These are phyloP conservation scores for Pachycephala philippinensis DNA, from an alignment of 2,113 vertebrate genomes.

Conservation along the genomic window DNA sequence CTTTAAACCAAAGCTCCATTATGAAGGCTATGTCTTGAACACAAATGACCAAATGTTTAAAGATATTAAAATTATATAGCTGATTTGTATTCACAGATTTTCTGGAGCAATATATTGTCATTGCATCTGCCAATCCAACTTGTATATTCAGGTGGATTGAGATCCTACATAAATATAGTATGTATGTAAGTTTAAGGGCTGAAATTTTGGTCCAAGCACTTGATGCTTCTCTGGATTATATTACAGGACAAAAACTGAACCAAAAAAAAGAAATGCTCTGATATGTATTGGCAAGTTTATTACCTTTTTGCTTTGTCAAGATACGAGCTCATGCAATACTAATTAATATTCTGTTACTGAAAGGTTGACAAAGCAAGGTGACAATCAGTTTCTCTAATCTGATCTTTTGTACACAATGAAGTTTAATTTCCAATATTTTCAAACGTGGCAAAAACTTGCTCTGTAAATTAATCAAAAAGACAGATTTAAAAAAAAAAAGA, in stretches of 20 bases:
- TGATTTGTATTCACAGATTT: not conserved
- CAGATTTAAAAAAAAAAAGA: not conserved
- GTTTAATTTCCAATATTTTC: not conserved
- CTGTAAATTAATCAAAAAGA: not conserved
- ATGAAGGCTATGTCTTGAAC: not conserved
- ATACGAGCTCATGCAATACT: not conserved
- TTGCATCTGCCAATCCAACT: not conserved
- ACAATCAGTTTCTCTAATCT: not conserved
- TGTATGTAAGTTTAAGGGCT: not conserved
- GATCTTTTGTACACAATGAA: not conserved
- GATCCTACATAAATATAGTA: not conserved
- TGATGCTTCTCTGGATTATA: not conserved
- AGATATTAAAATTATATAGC: not conserved
- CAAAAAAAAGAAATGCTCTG: not conserved
- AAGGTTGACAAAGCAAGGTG: not conserved
- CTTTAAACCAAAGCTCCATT: not conserved
- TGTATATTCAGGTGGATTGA: not conserved
- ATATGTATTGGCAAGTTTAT: not conserved
- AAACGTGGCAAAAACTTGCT: not conserved
- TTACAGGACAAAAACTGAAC: not conserved
- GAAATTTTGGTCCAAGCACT: not conserved
- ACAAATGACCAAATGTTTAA: not conserved
- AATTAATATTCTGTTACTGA: slow-evolving; percentile 10
- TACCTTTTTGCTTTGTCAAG: not conserved
- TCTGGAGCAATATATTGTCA: not conserved